Evolutionary conservation across 2,888 invertebrate genomes (phyloP), one percentile per base, ranked within the genome.

Genomic region (Nomada hirtipes): DNA sequence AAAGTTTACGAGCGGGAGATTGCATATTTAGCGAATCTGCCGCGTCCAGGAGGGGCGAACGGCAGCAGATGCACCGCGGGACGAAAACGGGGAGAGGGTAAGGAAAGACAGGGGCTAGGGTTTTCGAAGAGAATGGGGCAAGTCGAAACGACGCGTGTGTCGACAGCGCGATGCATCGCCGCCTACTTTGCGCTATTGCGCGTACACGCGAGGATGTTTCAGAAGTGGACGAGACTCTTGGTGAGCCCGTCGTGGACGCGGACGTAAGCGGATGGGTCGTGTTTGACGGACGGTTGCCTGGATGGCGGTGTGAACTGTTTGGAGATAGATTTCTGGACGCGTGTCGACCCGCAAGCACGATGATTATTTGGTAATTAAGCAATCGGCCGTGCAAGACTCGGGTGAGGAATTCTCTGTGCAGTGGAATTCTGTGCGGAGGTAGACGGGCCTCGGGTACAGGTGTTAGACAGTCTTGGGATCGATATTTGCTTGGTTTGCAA

Each of bases 1-100:
- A 85, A 89, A 89, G 87, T 90, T 90, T 89, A 89, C 89, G 89
- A 89, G 90, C 72, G 79, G 73, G 78, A 69, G 83, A 81, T 81
- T 86, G 89, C 86, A 89, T 88, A 88, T 89, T 89, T 87, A 80
- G 61, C 57, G 72, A 73, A 69, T 44, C 57, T 11, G 44, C 13
- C 13, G 9, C 9, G 63, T 69, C 61, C 72, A 20, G 26, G 29
- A 7, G 70, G 76, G 82, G 78, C 71, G 61, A 67, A 53, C 64
- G 63, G 74, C 68, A 57, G 55, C 71, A 67, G 61, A 63, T 63
- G 71, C 79, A 55, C 11, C 26, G 50, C 10, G n/a, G 3, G 44
- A 70, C 60, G 52, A 44, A 29, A 47, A 29, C 3, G 55, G 15
- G 23, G 50, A 55, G n/a, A 15, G 4, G 9, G 0, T 7, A 18